Conservation (phyloP, 2,888 invertebrate genomes). For the Volucella inflata region DNA sequence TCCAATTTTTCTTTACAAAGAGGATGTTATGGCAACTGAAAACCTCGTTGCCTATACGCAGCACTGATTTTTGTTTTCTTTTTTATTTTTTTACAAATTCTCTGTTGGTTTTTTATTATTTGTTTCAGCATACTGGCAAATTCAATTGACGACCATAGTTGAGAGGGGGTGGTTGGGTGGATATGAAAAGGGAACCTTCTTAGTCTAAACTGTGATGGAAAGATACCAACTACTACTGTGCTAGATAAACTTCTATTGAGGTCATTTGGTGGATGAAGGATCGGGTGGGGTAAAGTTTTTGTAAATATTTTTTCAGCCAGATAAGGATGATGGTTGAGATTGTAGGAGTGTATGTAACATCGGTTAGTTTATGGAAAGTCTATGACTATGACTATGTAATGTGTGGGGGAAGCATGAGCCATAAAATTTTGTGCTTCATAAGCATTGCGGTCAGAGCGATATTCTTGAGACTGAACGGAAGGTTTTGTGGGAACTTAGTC, state of each 20-base stretch:
- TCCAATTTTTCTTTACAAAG: slow-evolving; percentile 39
- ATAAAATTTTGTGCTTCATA: too few relatives aligned
- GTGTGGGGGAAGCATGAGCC: too few relatives aligned
- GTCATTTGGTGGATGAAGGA: background rate
- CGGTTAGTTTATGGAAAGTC: too few relatives aligned
- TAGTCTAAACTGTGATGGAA: background rate
- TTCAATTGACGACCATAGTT: slow-evolving; percentile 34
- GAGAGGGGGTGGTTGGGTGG: slow-evolving; percentile 3
- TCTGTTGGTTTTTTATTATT: too few relatives aligned
- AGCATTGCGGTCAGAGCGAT: too few relatives aligned
- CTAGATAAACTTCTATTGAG: slow-evolving; percentile 11
- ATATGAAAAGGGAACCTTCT: background rate
- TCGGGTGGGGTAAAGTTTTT: slow-evolving; percentile 4
- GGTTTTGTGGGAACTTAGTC: too few relatives aligned
- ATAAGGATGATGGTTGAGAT: background rate
- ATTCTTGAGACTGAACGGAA: too few relatives aligned
- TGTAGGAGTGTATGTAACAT: too few relatives aligned
- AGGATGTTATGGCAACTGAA: slow-evolving; percentile 8
- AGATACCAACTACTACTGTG: background rate
- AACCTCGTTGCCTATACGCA: slow-evolving; percentile 26
- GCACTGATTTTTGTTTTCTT: slow-evolving; percentile 39
- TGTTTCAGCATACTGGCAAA: slow-evolving; percentile 26
- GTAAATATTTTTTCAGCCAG: slow-evolving; percentile 1
- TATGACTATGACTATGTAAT: too few relatives aligned
- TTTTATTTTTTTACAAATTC: too few relatives aligned